Evolutionary conservation across 2,113 vertebrate species (phyloP).

Genomic region (Elanus axillaris): DNA sequence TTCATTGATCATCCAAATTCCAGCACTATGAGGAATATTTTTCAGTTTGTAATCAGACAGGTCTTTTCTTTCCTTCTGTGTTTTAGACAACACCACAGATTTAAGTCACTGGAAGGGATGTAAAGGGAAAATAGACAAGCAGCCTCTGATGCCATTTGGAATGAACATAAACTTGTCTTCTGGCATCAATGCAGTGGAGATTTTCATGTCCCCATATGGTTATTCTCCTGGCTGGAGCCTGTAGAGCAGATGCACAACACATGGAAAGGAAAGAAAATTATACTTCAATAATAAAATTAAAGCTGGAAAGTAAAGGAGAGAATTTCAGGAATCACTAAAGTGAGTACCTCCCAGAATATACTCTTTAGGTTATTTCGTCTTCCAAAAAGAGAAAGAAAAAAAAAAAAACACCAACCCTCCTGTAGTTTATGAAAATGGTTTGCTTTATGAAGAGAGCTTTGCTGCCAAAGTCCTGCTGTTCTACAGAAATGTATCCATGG

Average conservation of each 20-base stretch:
- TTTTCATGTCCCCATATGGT: conserved; percentile 63
- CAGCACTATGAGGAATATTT: background rate
- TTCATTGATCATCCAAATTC: background rate
- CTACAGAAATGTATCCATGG: conserved; percentile 21
- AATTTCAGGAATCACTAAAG: conserved; percentile 30
- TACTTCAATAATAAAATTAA: conserved; percentile 23
- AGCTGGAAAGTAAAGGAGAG: background rate
- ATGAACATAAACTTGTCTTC: conserved; percentile 55
- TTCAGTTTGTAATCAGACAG: background rate
- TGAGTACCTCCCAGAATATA: background rate
- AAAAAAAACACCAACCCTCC: background rate
- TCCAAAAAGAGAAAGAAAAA: background rate
- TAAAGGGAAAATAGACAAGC: conserved; percentile 32
- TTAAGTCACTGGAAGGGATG: background rate
- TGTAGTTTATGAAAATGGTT: background rate
- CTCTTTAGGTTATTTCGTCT: background rate
- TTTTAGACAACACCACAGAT: background rate
- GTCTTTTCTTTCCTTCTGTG: background rate
- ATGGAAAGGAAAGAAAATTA: conserved; percentile 46
- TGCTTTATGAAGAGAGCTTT: conserved; percentile 1
- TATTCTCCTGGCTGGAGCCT: conserved; percentile 46
- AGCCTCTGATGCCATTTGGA: conserved; percentile 52
- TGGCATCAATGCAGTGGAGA: conserved; percentile 31
- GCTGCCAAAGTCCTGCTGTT: conserved; percentile 21
- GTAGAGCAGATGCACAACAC: conserved; percentile 51